Percentiles rank a stretch among this genome's conserved stretches.
phyloP scores from a whole-genome alignment of 35 echinoderm and acorn worm genomes.

The Apostichopus parvimensis region DNA sequence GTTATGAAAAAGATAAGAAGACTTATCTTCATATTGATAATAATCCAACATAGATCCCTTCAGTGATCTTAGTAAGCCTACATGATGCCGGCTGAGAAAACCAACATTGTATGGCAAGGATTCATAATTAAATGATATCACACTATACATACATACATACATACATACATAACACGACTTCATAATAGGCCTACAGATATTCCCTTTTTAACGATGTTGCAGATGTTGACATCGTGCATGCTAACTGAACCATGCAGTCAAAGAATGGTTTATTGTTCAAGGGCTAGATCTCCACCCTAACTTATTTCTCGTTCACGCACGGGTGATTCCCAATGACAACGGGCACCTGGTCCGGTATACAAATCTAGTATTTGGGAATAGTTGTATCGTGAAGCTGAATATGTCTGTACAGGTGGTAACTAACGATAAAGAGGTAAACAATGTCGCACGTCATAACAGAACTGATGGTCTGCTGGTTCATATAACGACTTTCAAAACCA shows the following conservation, averaged over 20 bases:
- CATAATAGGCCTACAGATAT: not conserved
- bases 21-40: not conserved
- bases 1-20: not conserved
- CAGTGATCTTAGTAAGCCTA: not conserved
- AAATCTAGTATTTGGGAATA: too few species aligned
- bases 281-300: not conserved
- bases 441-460: too few species aligned
- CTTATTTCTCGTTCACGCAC: not conserved
- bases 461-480: too few species aligned
- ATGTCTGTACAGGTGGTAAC: too few species aligned
- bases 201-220: not conserved
- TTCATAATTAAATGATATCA: too few species aligned
- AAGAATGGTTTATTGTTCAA: not conserved
- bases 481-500: too few species aligned
- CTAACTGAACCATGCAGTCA: not conserved
- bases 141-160: not conserved
- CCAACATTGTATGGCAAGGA: not conserved
- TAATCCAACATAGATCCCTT: not conserved
- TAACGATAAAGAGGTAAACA: too few species aligned
- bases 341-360: too few species aligned
- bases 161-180: not conserved
- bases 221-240: not conserved
- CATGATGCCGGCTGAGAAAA: not conserved
- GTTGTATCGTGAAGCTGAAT: too few species aligned
- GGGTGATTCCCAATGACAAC: not conserved